Conservation (phyloP, 2,888 invertebrate genomes). For the Dimorphilus gyrociliatus region DNA sequence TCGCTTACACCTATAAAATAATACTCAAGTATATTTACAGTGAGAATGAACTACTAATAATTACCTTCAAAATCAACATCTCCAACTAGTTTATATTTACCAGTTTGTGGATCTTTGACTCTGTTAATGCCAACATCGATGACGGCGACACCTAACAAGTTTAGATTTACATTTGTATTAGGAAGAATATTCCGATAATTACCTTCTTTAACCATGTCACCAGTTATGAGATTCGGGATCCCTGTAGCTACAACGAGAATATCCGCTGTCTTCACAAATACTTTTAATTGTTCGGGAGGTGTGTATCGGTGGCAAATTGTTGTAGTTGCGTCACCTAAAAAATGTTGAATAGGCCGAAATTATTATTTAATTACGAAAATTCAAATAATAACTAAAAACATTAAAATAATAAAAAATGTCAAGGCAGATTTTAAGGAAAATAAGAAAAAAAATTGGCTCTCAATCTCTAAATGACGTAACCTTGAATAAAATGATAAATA, state of each 20-base stretch:
- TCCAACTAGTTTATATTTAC: slow-evolving; percentile 56
- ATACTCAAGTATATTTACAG: neutral
- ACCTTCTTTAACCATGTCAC: slow-evolving; percentile 48
- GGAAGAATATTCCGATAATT: neutral
- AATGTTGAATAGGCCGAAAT: slow-evolving; percentile 1
- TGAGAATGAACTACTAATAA: slow-evolving; percentile 1
- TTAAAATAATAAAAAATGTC: too few relatives aligned
- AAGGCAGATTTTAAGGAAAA: too few relatives aligned
- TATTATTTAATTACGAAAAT: slow-evolving; percentile 4
- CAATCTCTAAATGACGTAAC: too few relatives aligned
- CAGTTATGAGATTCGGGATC: slow-evolving; percentile 38
- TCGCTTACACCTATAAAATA: slow-evolving; percentile 49
- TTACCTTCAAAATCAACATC: slow-evolving; percentile 67
- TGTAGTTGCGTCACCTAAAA: slow-evolving; percentile 62
- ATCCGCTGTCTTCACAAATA: slow-evolving; percentile 55
- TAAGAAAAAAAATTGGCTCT: too few relatives aligned
- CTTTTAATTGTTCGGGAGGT: slow-evolving; percentile 54
- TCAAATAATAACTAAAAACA: too few relatives aligned
- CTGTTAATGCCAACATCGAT: slow-evolving; percentile 69
- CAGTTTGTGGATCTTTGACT: slow-evolving; percentile 44
- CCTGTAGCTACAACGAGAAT: slow-evolving; percentile 61
- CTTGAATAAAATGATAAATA: too few relatives aligned
- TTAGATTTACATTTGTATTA: slow-evolving; percentile 1
- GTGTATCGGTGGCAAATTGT: slow-evolving; percentile 77
- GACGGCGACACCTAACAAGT: slow-evolving; percentile 57